Evolutionary conservation across 2,113 vertebrate species (phyloP), one percentile per base, ranked within the genome.

Genomic region (Rana temporaria): DNA sequence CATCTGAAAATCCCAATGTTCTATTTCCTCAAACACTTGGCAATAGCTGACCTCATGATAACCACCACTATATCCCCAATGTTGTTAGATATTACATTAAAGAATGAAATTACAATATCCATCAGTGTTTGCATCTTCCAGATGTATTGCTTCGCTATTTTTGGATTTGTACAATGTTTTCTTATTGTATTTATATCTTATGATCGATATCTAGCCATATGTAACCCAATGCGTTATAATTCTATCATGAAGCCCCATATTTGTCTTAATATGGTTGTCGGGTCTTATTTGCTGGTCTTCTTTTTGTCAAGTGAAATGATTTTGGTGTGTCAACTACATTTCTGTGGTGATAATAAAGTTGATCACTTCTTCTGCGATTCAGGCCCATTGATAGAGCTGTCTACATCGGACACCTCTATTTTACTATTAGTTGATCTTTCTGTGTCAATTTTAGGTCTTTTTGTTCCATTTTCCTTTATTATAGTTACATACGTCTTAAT

Each of bases 101-200:
- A 16, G 2, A 32, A 59, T 14, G 26, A 57, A 26, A 19, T 19
- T 26, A 79, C 12, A 17, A 86, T 89, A 32, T 86, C 87, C 22
- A 85, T 87, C 6, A 24, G 53, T 4, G 69, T 60, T 11, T 90
- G 90, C 42, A 75, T 88, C 1, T 19, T 84, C 1, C 87, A 89
- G 19, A n/a, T 91, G 0, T 87, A 88, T 65, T 89, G 89, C n/a
- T 86, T 89, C 11, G 69, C 88, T 4, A 2, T 85, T 38, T 90
- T 86, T 71, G 87, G 88, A 16, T 86, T 86, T 12, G 73, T 85
- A 0, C 86, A 91, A 84, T 87, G 88, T 53, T 85, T 80, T 16
- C 85, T 91, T 9, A 83, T 89, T 34, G 85, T 84, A 30, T 84
- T 86, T 18, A 89, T 88, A 88, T 89, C 88, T 1, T 89, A 85